phyloP scores from a whole-genome alignment of 2,113 vertebrate species.

The Leiothrix lutea region DNA sequence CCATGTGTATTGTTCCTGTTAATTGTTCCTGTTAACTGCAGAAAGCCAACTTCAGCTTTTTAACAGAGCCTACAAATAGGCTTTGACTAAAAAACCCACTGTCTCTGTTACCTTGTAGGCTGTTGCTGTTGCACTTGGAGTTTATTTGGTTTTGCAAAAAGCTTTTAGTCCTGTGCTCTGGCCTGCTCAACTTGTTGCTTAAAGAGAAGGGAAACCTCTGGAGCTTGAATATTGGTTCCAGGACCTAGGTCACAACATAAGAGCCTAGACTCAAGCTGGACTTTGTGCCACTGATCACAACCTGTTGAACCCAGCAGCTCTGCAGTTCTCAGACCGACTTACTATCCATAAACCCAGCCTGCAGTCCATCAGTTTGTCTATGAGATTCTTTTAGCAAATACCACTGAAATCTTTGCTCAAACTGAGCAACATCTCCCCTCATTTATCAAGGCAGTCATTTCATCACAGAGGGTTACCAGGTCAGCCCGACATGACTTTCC shows the following conservation, averaged over 20 bases:
- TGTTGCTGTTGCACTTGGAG: background rate
- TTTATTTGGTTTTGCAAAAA: background rate
- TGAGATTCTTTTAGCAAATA: background rate
- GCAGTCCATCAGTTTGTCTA: background rate
- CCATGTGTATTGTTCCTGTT: background rate
- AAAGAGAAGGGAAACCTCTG: background rate
- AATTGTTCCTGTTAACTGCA: background rate
- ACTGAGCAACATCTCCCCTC: background rate
- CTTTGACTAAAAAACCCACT: background rate
- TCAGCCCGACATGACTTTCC: background rate
- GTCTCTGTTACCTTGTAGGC: background rate
- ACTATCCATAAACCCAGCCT: too few relatives aligned
- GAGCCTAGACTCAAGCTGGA: background rate
- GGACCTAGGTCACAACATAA: background rate
- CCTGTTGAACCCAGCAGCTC: background rate
- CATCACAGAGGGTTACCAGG: background rate
- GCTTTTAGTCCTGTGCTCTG: background rate
- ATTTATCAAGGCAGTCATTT: background rate
- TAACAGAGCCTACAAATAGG: background rate
- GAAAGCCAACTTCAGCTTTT: background rate
- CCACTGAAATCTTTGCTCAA: background rate
- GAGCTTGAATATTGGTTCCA: background rate
- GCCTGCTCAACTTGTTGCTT: background rate
- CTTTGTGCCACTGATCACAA: background rate
- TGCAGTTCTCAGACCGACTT: fast-evolving